Conservation (phyloP, 2,113 vertebrate species). For the Myrmophylax atrothorax region DNA sequence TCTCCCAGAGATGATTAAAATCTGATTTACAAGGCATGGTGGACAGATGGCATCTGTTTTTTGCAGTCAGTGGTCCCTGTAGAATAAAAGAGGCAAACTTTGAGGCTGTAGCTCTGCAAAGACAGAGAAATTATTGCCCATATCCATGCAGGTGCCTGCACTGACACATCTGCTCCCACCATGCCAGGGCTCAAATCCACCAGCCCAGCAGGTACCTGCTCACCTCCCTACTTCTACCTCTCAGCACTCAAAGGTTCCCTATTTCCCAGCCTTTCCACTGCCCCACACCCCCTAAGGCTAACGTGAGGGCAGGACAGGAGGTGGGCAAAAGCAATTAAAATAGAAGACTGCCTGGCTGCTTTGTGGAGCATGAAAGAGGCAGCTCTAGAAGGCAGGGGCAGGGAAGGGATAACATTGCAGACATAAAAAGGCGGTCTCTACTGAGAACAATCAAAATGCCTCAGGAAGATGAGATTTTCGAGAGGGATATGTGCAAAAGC, state of each 20-base stretch:
- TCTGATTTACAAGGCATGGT: slow-evolving; percentile 4
- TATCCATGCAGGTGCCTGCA: not conserved
- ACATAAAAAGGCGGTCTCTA: not conserved
- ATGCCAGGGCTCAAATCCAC: rapidly evolving
- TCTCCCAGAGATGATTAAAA: slow-evolving; percentile 15
- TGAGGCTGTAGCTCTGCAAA: not conserved
- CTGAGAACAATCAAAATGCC: not conserved
- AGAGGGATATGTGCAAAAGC: not conserved
- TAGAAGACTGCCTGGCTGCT: not conserved
- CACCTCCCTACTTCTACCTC: not conserved
- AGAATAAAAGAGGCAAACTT: slow-evolving; percentile 2
- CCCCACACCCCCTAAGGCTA: not conserved
- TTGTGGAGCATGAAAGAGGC: rapidly evolving
- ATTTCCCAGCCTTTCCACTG: not conserved
- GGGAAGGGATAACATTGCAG: not conserved
- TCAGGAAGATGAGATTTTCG: not conserved
- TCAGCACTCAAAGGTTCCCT: not conserved
- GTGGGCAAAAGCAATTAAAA: not conserved
- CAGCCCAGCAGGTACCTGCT: not conserved
- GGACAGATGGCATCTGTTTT: slow-evolving; percentile 42
- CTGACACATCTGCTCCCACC: not conserved
- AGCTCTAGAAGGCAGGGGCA: not conserved
- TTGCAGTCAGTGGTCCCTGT: not conserved
- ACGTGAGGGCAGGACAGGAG: not conserved
- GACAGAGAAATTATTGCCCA: not conserved